Evolutionary conservation across 2,113 vertebrate species (phyloP).

Genomic region (Saccopteryx leptura): DNA sequence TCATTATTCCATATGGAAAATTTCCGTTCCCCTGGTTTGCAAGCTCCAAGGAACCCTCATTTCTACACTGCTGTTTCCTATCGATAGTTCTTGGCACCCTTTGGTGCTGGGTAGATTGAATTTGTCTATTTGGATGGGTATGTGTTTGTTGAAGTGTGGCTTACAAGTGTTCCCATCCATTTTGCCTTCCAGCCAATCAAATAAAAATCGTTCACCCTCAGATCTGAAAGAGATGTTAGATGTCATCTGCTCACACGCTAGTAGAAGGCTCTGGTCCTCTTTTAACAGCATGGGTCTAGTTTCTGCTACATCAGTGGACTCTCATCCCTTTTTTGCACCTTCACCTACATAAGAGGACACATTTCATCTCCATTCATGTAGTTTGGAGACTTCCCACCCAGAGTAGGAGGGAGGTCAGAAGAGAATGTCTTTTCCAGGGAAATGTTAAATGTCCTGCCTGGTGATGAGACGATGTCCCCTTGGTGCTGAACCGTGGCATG

Average conservation of each 20-base stretch:
- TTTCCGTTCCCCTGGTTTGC: not conserved
- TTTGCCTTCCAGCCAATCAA: constrained; percentile 33
- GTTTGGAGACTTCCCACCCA: not conserved
- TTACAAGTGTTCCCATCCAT: not conserved
- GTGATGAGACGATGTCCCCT: not conserved
- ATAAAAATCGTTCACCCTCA: not conserved
- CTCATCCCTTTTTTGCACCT: not conserved
- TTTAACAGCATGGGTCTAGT: not conserved
- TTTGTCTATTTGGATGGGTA: constrained; percentile 12
- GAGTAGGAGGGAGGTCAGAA: not conserved
- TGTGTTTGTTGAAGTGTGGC: not conserved
- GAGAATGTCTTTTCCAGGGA: not conserved
- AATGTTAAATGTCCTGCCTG: not conserved
- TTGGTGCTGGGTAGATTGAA: not conserved
- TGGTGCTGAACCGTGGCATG: not conserved
- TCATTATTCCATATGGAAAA: constrained; percentile 21
- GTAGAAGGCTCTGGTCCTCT: not conserved
- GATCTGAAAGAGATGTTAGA: not conserved
- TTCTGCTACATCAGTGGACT: not conserved
- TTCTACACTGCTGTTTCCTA: not conserved
- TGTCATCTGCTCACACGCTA: not conserved
- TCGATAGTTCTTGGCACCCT: not conserved
- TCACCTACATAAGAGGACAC: not conserved
- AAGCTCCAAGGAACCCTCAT: not conserved
- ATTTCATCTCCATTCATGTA: not conserved